Evolutionary conservation across 2,888 invertebrate genomes (phyloP), one percentile per base, ranked within the genome.

Genomic region (Caenorhabditis japonica): DNA sequence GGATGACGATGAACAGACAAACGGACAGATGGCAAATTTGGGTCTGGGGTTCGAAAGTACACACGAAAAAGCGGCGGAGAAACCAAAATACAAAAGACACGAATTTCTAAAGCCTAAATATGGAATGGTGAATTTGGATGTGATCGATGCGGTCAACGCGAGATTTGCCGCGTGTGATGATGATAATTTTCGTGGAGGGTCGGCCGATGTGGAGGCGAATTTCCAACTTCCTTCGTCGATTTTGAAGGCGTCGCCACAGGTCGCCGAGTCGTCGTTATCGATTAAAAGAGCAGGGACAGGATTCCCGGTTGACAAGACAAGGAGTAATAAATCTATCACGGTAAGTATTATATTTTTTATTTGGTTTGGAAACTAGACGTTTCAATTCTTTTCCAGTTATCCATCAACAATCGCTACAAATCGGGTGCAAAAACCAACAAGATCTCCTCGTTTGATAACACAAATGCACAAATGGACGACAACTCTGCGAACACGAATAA

Each of bases 41-140:
- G 77, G 75, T 10, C 64, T 52, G 43, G 66, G 66, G 38, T 70
- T 75, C 47, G 79, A 80, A 53, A 76, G 75, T 46, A 51, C 75
- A 17, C 79, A 76, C 51, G 77, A 78, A 41, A 71, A 75, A 36
- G 68, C 72, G 27, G 66, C 75, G 17, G 85, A 84, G 59, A 86
- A 86, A 59, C 87, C 87, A 13, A 87, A 87, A 64, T 87, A 84
- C 73, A 88, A 87, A 59, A 55, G 87, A 53, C 87, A 87, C 55
- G 87, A 87, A 66, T 87, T 87, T 68, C 77, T 87, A 82, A 84
- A 85, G 83, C 87, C 87, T 7, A 87, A 87, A 71, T 83, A 83
- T 53, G 87, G 87, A 17, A 84, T 86, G 15, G 85, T 87, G 12
- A 84, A 84, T 66, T 69, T 87, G 69, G 85, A 86, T 71, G 87